Base-by-base conservation (phyloP, 2,113 vertebrate species). In the Microcebus jonahi region DNA sequence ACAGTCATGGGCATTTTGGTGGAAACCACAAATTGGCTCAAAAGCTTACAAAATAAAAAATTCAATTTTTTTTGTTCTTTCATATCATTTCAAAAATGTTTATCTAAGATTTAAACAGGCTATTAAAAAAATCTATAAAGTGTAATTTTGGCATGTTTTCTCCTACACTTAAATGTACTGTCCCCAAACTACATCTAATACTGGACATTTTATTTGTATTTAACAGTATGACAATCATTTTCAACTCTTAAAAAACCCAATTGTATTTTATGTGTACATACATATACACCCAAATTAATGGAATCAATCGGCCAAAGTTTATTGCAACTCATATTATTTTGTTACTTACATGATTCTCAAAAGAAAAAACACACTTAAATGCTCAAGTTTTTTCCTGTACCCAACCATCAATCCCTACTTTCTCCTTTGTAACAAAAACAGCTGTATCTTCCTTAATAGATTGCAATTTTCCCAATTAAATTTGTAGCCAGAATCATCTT, bases 371-470 rank as follows among this genome's bases (percentile, higher is more conserved):
- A 71, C 11, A 61, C 29, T 59, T 88, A 93, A 98, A 90, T 31
- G 25, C 27, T 45, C 1, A 23, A 86, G 34, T 50, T 70, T 75
- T 87, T 31, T 96, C 82, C 63, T 48, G 59, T 83, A 71, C 31
- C 50, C 25, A 34, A 31, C 13, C 80, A 83, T 8, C 88, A 42
- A 34, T 53, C 95, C 2, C 29, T 36, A 57, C 23, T 88, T 96
- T 45, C 68, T 81, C 63, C 67, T 95, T 90, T 86, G 27, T 45
- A 94, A 67, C 77, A 96, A 48, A 48, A 82, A 77, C 76, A 97
- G 82, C 59, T 95, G 59, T 70, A 95, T 70, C 71, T 97, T 97
- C 94, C 85, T 81, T 94, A 88, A 34, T 71, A 68, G 91, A 70
- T 5, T 65, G 25, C 53, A 65, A 68, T 86, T 77, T 73, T 70